phyloP scores from a whole-genome alignment of 2,113 vertebrate species.

The Cavia porcellus region DNA sequence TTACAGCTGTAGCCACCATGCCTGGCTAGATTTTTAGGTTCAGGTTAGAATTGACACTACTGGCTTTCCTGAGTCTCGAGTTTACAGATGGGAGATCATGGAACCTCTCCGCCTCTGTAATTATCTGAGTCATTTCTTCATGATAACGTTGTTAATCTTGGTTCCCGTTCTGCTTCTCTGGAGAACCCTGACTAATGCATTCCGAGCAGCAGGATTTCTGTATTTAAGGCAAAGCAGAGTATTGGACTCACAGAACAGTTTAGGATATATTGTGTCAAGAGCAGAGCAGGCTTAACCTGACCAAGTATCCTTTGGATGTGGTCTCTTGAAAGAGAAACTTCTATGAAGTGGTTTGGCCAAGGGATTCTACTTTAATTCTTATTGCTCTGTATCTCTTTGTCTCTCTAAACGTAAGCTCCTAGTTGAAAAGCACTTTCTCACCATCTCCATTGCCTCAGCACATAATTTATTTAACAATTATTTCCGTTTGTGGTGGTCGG shows the following conservation, averaged over 20 bases:
- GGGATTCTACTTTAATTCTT: not conserved
- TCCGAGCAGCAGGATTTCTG: not conserved
- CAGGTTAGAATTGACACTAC: not conserved
- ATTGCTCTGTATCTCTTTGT: not conserved
- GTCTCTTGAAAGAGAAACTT: constrained; percentile 18
- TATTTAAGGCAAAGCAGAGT: not conserved
- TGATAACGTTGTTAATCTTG: not conserved
- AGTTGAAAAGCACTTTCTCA: not conserved
- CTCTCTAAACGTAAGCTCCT: not conserved
- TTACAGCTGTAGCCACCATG: not conserved
- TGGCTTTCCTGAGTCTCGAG: constrained; percentile 16
- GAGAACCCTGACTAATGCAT: not conserved
- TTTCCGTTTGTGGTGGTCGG: not conserved
- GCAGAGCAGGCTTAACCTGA: not conserved
- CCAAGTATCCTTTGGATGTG: not conserved
- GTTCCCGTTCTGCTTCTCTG: not conserved
- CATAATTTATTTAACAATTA: constrained; percentile 4
- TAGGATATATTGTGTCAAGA: constrained; percentile 38
- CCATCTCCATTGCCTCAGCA: not conserved
- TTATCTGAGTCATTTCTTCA: not conserved
- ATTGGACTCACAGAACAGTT: not conserved
- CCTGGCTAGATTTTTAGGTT: not conserved
- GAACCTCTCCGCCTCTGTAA: not conserved
- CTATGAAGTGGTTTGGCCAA: not conserved
- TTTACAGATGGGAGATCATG: not conserved